These are phyloP conservation scores for Aspiorhynchus laticeps DNA, from an alignment of 2,113 vertebrate genomes.

Conservation along the genomic window DNA sequence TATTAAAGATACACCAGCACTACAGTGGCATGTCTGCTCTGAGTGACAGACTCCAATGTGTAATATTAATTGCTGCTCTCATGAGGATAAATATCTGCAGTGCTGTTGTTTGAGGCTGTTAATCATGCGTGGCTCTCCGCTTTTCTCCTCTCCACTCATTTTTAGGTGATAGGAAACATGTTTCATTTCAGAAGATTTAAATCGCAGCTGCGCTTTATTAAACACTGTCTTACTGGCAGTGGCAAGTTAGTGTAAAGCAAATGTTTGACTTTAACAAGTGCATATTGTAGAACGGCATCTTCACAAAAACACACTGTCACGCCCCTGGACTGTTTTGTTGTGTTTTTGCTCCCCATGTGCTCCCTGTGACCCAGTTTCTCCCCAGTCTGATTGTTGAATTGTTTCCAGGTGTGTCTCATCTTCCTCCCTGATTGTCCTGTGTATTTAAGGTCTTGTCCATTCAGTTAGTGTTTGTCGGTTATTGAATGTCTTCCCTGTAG, in stretches of 20 bases:
- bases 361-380: no score
- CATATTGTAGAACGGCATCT: not conserved
- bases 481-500: no score
- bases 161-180: not conserved
- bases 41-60: not conserved
- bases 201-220: not conserved
- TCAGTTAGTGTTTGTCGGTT: no score
- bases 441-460: no score
- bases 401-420: no score
- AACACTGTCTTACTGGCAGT: not conserved
- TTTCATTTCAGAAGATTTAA: not conserved
- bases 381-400: no score
- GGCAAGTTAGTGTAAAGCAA: not conserved
- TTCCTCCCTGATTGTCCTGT: no score
- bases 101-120: not conserved
- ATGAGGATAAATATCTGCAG: not conserved
- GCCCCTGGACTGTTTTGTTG: no score
- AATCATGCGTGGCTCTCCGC: not conserved
- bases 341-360: no score
- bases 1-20: not conserved
- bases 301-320: not conserved
- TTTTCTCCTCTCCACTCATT: not conserved
- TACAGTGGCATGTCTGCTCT: not conserved
- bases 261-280: conserved; percentile 1
- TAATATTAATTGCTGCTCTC: not conserved